phyloP scores from a whole-genome alignment of 2,113 vertebrate species.

The Opisthocomus hoazin region DNA sequence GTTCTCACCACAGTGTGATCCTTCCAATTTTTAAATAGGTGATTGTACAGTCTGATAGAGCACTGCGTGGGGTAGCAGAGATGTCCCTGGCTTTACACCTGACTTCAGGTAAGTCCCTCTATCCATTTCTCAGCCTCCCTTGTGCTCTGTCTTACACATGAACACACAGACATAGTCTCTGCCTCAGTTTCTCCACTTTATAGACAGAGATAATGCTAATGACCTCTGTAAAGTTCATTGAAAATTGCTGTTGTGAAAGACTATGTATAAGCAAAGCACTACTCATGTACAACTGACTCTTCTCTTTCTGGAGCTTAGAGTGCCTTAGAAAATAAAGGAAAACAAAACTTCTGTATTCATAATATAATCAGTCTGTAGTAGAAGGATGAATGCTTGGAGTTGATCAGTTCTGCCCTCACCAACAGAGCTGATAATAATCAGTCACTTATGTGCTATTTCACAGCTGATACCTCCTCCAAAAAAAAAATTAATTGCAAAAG shows the following conservation, averaged over 20 bases:
- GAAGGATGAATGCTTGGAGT: slow-evolving; percentile 20
- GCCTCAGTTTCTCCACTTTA: background rate
- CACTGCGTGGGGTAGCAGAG: background rate
- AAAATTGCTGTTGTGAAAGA: background rate
- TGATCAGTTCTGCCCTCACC: slow-evolving; percentile 28
- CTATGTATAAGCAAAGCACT: background rate
- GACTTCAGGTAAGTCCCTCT: background rate
- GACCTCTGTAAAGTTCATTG: background rate
- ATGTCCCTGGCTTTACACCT: background rate
- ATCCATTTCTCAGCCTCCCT: background rate
- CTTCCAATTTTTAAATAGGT: background rate
- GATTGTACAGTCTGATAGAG: background rate
- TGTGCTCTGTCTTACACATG: rapidly evolving
- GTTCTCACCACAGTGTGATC: background rate
- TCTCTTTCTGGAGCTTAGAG: background rate
- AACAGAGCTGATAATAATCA: slow-evolving; percentile 69
- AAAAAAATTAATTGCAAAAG: slow-evolving; percentile 79
- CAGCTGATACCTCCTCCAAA: slow-evolving; percentile 71
- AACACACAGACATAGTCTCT: background rate
- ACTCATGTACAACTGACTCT: background rate
- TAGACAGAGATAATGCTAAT: background rate
- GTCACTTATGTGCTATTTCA: slow-evolving; percentile 67
- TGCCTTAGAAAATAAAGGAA: slow-evolving; percentile 3
- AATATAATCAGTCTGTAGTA: background rate
- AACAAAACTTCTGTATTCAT: background rate